Conservation (phyloP, 2,888 invertebrate species). For the Lycia hirtaria region DNA sequence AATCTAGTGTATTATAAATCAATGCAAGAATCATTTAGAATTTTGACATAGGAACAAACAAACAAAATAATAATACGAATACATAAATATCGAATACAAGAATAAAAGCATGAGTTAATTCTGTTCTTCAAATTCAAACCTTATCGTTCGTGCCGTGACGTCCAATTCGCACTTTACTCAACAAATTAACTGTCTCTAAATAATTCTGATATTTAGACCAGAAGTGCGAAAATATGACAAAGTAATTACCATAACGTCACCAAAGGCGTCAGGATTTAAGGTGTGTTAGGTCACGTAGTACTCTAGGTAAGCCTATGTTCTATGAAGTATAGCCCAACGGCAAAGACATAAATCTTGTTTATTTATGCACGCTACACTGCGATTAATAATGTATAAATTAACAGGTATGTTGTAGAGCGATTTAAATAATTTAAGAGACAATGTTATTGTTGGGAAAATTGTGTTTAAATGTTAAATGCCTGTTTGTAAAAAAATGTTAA, state of each 20-base stretch:
- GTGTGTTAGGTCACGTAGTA: constrained; percentile 24
- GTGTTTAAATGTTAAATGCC: background rate
- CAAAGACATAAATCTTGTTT: constrained; percentile 52
- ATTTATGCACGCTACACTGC: constrained; percentile 55
- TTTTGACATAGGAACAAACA: no score
- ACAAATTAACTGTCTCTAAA: constrained; percentile 18
- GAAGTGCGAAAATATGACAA: constrained; percentile 30
- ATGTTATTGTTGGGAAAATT: constrained; percentile 10
- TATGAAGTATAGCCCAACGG: constrained; percentile 1
- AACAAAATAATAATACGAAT: no score
- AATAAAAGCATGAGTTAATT: background rate
- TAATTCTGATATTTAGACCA: constrained; percentile 24
- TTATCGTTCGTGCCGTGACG: constrained; percentile 22
- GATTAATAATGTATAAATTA: constrained; percentile 57
- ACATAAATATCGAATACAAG: background rate
- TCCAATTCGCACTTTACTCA: constrained; percentile 16
- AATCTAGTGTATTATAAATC: no score
- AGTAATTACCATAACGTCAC: constrained; percentile 29
- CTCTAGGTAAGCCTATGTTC: constrained; percentile 5
- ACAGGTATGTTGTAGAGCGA: constrained; percentile 37
- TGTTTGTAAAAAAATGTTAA: no score
- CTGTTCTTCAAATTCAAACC: constrained; percentile 9
- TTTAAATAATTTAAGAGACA: constrained; percentile 44
- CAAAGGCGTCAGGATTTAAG: constrained; percentile 15
- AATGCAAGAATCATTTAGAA: no score